phyloP scores from a whole-genome alignment of 2,888 invertebrate species.

The Thyatira batis region DNA sequence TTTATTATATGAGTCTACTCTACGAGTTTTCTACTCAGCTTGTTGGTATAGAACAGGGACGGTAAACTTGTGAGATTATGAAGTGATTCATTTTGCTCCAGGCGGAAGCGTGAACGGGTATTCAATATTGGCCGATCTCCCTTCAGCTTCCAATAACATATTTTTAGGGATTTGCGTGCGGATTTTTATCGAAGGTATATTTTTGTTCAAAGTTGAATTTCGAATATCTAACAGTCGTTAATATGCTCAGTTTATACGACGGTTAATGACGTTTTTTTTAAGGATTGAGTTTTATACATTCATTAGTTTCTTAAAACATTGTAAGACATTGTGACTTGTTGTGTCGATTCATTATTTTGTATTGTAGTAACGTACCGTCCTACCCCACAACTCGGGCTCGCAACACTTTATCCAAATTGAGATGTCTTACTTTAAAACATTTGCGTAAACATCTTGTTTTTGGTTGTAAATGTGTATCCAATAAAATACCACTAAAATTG shows the following conservation, averaged over 20 bases:
- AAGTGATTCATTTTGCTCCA: slow-evolving; percentile 32
- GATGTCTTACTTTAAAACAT: slow-evolving; percentile 11
- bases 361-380: slow-evolving; percentile 26
- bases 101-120: slow-evolving; percentile 31
- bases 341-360: too few relatives aligned
- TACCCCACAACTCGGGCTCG: background rate
- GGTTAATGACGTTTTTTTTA: too few relatives aligned
- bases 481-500: slow-evolving; percentile 61
- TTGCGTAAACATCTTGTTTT: slow-evolving; percentile 38
- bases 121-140: slow-evolving; percentile 39
- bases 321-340: too few relatives aligned
- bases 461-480: slow-evolving; percentile 36
- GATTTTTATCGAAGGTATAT: slow-evolving; percentile 57
- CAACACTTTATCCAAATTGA: background rate
- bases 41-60: background rate
- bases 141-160: slow-evolving; percentile 53
- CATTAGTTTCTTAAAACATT: too few relatives aligned
- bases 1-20: background rate
- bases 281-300: too few relatives aligned
- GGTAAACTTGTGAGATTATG: slow-evolving; percentile 26
- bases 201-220: slow-evolving; percentile 44
- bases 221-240: too few relatives aligned
- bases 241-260: background rate
- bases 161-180: slow-evolving; percentile 62
- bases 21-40: background rate